These are phyloP conservation scores for Crypturellus undulatus DNA, from an alignment of 2,113 vertebrate genomes.

Conservation along the genomic window DNA sequence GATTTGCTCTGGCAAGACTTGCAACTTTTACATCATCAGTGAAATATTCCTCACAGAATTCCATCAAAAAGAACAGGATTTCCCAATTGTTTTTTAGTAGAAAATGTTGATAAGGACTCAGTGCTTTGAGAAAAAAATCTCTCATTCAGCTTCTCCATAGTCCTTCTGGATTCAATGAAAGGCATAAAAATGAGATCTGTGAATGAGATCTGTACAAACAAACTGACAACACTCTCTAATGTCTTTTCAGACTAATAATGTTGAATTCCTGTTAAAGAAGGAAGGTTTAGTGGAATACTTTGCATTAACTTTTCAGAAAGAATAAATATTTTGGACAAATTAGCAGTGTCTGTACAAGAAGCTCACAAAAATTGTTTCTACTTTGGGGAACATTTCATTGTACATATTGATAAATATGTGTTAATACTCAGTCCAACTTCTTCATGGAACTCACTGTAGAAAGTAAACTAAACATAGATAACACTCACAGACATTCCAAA, in stretches of 20 bases:
- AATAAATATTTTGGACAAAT: neutral
- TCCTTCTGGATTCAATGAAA: neutral
- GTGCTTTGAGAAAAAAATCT: neutral
- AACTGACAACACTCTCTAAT: neutral
- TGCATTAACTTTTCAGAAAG: neutral
- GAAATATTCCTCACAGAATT: neutral
- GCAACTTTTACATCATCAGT: neutral
- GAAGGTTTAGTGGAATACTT: neutral
- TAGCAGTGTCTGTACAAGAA: neutral
- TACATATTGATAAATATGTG: slow-evolving; percentile 26
- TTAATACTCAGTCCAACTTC: neutral
- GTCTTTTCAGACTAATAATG: neutral
- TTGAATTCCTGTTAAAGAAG: neutral
- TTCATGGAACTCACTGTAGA: neutral
- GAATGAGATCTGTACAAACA: neutral
- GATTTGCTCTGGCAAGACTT: neutral
- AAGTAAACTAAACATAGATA: slow-evolving; percentile 14
- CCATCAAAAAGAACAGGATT: neutral
- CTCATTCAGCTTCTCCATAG: neutral
- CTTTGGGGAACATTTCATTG: neutral
- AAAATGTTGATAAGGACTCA: neutral
- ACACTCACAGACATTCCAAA: neutral
- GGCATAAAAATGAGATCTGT: neutral
- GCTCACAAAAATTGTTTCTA: neutral
- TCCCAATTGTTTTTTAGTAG: neutral